Evolutionary conservation across 2,888 invertebrate species (phyloP).

Genomic region (Apamea monoglypha): DNA sequence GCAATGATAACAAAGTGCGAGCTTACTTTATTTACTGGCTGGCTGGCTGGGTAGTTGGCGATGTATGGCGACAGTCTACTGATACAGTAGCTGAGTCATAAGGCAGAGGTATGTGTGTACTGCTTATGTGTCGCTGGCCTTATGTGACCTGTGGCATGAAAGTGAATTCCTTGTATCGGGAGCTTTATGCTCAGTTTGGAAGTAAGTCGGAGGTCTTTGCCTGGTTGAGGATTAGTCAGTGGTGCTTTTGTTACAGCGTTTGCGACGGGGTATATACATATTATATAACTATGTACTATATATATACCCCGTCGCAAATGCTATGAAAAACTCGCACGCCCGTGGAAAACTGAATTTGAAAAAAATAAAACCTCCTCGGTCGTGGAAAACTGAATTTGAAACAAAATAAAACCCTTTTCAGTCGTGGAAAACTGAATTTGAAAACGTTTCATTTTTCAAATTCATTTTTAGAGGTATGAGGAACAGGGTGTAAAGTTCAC

Average conservation of each 20-base stretch:
- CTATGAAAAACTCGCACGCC: no score
- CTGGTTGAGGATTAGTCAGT: background rate
- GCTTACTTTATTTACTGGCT: conserved; percentile 64
- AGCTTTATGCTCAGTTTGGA: background rate
- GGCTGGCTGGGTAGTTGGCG: conserved; percentile 37
- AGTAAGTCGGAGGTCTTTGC: background rate
- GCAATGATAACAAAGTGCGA: conserved; percentile 64
- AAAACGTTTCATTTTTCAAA: no score
- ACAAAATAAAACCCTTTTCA: no score
- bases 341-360: no score
- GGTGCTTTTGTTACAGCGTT: background rate
- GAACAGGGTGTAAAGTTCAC: no score
- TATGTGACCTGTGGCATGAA: conserved; percentile 48
- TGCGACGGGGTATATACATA: no score
- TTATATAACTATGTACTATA: no score
- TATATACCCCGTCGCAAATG: no score
- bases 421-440: no score
- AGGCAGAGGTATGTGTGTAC: conserved; percentile 21
- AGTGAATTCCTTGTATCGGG: conserved; percentile 10
- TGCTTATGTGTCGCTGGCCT: conserved; percentile 27
- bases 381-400: no score
- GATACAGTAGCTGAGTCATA: conserved; percentile 70
- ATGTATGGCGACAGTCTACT: conserved; percentile 63
- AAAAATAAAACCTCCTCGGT: no score
- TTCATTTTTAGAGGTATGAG: no score